phyloP scores from a whole-genome alignment of 1,140 invertebrate species.

The Neodiprion virginianus region DNA sequence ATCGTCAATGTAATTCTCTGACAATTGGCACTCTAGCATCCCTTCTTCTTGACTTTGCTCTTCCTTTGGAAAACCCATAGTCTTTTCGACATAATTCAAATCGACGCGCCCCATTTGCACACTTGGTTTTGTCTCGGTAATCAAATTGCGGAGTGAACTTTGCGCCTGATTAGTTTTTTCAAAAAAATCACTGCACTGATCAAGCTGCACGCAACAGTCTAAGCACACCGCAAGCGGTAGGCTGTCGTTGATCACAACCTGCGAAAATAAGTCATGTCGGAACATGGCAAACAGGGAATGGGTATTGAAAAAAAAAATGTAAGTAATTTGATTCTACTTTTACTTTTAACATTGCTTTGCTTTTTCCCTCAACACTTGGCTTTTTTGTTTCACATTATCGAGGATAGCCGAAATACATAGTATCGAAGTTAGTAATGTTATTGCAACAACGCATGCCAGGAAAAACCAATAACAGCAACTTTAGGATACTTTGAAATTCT shows the following conservation, averaged over 20 bases:
- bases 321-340: not conserved
- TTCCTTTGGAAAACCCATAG: conserved; percentile 37
- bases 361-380: no score
- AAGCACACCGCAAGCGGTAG: conserved; percentile 55
- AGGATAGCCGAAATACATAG: no score
- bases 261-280: conserved; percentile 13
- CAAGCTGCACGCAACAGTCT: conserved; percentile 54
- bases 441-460: no score
- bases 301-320: not conserved
- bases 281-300: not conserved
- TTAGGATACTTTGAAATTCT: not conserved
- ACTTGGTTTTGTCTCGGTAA: conserved; percentile 43
- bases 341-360: no score
- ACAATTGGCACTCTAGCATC: conserved; percentile 36
- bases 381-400: no score
- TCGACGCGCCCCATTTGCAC: conserved; percentile 25
- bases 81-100: conserved; percentile 43
- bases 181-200: conserved; percentile 58
- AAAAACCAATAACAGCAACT: not conserved
- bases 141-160: conserved; percentile 44
- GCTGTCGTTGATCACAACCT: conserved; percentile 51
- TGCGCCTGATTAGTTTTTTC: conserved; percentile 59
- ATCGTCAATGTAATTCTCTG: conserved; percentile 39
- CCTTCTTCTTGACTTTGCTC: conserved; percentile 32
- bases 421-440: no score